Base-by-base conservation (phyloP, 1,140 invertebrate genomes). In the Eumaeus atala region DNA sequence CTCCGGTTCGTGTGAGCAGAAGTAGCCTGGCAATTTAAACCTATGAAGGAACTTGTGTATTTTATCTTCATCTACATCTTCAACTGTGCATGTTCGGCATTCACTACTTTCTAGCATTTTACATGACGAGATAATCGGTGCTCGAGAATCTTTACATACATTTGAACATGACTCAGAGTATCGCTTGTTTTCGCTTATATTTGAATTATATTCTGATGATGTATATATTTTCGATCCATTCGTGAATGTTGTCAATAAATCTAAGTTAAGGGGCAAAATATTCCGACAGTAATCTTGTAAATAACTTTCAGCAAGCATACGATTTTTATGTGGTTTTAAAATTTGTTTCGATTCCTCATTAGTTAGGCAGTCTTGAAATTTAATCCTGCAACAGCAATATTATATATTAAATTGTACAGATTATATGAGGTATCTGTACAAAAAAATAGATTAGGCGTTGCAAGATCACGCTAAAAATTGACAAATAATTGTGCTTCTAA, bases 291-390 rank as follows among this genome's bases (percentile, higher is more conserved):
- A 76, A 28, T 84, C 76, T 58, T 69, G 71, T 36, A 82, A 59
- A 47, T 72, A 82, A 36, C 66, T 75, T 37, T 82, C 71, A 4
- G 78, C 78, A n/a, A 76, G 61, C 35, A 77, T 67, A 44, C 75
- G 75, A 47, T 76, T 76, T 48, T 71, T 77, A 40, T 53, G 38
- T 9, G 57, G 49, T 5, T 51, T 37, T 5, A 64, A 21, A 14
- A 54, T 56, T n/a, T 54, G 52, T 4, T 62, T 61, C 0, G 72
- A 77, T 37, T 74, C 69, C 4, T 70, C 70, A 14, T 70, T 70
- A n/a, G 59, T 57, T 17, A 60, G 48, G n/a, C 68, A 54, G 21
- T 72, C 66, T 59, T 62, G 56, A 7, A 71, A 58, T 65, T 73
- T 74, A 38, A 75, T 59, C 54, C 75, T 81, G 64, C 34, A 65